A percentile compares a stretch with the other conserved stretches of the same genome.
Evolutionary conservation across 2,113 vertebrate species (phyloP).

Genomic region (Vireo altiloquus): DNA sequence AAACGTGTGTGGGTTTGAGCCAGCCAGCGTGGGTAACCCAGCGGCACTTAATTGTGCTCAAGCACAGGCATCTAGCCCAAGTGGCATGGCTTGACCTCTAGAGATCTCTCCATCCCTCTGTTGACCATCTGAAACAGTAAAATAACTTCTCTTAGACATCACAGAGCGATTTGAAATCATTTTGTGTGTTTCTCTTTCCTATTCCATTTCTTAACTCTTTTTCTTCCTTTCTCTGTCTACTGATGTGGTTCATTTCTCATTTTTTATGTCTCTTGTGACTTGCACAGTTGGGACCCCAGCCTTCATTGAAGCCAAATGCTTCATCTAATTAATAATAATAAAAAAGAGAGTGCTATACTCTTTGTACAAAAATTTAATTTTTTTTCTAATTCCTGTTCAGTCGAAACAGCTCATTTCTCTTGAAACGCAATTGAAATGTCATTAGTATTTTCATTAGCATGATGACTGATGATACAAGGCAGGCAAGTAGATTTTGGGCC

Average conservation of each 20-base stretch:
- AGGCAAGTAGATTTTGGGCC: constrained; percentile 27
- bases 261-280: not conserved
- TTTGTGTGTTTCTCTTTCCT: not conserved
- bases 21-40: not conserved
- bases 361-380: not conserved
- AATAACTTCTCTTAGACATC: not conserved
- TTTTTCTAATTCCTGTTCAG: constrained; percentile 24
- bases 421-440: not conserved
- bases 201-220: not conserved
- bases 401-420: constrained; percentile 12
- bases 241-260: not conserved
- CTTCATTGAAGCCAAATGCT: not conserved
- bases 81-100: not conserved
- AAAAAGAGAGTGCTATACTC: not conserved
- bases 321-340: constrained; percentile 11
- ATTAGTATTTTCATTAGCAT: constrained; percentile 52
- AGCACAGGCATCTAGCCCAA: not conserved
- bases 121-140: not conserved
- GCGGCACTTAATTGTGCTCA: not conserved
- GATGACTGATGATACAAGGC: constrained; percentile 47
- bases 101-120: not conserved
- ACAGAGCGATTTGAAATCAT: not conserved
- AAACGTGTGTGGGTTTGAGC: not conserved
- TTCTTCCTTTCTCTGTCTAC: not conserved
- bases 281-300: not conserved